These are phyloP conservation scores for Diadumene lineata DNA, from an alignment of 92 coral and sea anemone species.

Conservation along the genomic window DNA sequence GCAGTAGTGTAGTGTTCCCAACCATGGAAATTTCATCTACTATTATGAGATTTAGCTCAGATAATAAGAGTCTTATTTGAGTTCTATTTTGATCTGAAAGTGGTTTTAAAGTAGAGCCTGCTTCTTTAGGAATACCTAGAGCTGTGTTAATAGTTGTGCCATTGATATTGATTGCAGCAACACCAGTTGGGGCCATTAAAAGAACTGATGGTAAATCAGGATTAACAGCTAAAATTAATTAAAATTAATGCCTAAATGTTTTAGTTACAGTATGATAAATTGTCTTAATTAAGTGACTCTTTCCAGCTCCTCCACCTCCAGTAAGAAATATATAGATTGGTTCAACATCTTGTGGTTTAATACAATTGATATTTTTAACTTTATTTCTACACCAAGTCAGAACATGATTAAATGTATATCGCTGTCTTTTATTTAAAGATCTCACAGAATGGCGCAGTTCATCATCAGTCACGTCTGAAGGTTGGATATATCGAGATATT, in stretches of 20 bases:
- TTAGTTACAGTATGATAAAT: conserved; percentile 52
- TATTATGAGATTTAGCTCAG: not conserved
- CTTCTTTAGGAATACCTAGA: conserved; percentile 2
- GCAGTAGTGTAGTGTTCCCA: conserved; percentile 51
- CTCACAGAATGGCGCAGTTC: conserved; percentile 47
- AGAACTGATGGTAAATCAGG: conserved; percentile 48
- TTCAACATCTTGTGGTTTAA: conserved; percentile 36
- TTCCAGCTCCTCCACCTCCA: conserved; percentile 78
- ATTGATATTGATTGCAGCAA: conserved; percentile 35
- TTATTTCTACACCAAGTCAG: conserved; percentile 52
- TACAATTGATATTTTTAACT: conserved; percentile 58
- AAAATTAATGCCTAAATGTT: conserved; percentile 61
- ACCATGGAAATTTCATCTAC: conserved; percentile 15
- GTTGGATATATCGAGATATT: conserved; percentile 31
- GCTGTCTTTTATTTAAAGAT: conserved; percentile 47
- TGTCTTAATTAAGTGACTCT: conserved; percentile 27
- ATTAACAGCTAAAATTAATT: too few relatives aligned
- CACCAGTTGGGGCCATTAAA: conserved; percentile 48
- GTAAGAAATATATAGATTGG: conserved; percentile 62
- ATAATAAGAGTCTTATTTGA: not conserved
- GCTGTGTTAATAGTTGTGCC: conserved; percentile 43
- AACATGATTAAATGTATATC: conserved; percentile 20
- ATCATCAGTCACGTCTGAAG: conserved; percentile 47
- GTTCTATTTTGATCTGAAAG: conserved; percentile 45
- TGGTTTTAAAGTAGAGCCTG: conserved; percentile 52